Percentiles rank a stretch among this genome's conserved stretches.
phyloP scores from a whole-genome alignment of 2,888 invertebrate species.

The Dryocosmus kuriphilus region DNA sequence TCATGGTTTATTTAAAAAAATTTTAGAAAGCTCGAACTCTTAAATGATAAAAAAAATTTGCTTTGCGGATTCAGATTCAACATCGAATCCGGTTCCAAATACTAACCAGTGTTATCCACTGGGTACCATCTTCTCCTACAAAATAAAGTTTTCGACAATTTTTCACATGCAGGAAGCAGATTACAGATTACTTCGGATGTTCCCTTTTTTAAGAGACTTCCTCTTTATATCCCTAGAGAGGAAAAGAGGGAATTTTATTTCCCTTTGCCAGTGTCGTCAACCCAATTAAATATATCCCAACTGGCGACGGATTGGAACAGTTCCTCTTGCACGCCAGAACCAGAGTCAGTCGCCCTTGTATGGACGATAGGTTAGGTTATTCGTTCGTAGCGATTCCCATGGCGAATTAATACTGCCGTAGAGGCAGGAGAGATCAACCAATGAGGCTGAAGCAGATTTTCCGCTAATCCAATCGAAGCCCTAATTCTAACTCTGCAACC shows the following conservation, averaged over 20 bases:
- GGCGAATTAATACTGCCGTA: conserved; percentile 61
- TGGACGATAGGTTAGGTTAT: conserved; percentile 52
- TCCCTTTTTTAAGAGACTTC: conserved; percentile 16
- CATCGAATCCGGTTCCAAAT: too few relatives aligned
- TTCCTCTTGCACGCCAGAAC: conserved; percentile 47
- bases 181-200: background rate
- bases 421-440: conserved; percentile 65
- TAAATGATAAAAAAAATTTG: too few relatives aligned
- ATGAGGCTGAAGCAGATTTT: conserved; percentile 53
- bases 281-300: conserved; percentile 77
- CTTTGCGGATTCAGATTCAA: too few relatives aligned
- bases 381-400: conserved; percentile 44
- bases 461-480: conserved; percentile 77
- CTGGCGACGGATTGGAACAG: conserved; percentile 61
- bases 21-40: too few relatives aligned
- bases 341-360: conserved; percentile 47
- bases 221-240: conserved; percentile 3
- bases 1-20: too few relatives aligned
- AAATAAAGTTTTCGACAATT: background rate
- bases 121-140: too few relatives aligned
- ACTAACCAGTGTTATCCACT: too few relatives aligned
- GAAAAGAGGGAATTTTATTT: conserved; percentile 45
- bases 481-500: conserved; percentile 76
- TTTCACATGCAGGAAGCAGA: background rate
- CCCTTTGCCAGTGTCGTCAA: conserved; percentile 67